These are phyloP conservation scores for Onychomys arenicola DNA, from an alignment of 2,797 vertebrate genomes.

Conservation along the genomic window DNA sequence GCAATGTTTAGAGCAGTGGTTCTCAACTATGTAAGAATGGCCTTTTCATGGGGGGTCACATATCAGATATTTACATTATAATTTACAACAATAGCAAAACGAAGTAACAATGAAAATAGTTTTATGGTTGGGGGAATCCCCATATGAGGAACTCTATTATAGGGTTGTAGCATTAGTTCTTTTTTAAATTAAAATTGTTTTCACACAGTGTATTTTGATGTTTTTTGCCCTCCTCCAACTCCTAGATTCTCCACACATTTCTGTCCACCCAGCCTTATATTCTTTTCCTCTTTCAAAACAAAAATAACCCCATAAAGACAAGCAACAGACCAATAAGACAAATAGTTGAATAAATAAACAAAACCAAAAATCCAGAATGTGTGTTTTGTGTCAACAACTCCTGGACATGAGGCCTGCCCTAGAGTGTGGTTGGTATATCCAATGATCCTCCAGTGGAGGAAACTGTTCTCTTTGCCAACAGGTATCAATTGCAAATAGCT, in stretches of 20 bases:
- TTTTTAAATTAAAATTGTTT: not conserved
- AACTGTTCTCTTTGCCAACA: not conserved
- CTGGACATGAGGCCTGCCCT: not conserved
- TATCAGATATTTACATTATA: not conserved
- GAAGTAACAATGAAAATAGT: not conserved
- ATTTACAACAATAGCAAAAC: not conserved
- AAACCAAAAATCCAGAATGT: not conserved
- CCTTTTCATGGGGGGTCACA: not conserved
- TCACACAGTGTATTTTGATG: not conserved
- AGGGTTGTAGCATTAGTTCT: not conserved
- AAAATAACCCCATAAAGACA: not conserved
- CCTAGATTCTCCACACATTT: not conserved
- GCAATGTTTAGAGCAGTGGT: not conserved
- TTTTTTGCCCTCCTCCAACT: not conserved
- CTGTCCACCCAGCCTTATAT: not conserved
- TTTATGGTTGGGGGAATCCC: not conserved
- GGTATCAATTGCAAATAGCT: not conserved
- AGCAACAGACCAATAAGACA: not conserved
- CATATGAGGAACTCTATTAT: not conserved
- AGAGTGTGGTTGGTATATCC: not conserved
- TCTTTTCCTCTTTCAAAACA: not conserved
- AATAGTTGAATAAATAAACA: not conserved
- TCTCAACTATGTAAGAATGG: not conserved
- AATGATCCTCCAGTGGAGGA: not conserved
- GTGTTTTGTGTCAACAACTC: not conserved